Evolutionary conservation across 2,113 vertebrate genomes (phyloP).

Genomic region (Chloropsis cyanopogon): DNA sequence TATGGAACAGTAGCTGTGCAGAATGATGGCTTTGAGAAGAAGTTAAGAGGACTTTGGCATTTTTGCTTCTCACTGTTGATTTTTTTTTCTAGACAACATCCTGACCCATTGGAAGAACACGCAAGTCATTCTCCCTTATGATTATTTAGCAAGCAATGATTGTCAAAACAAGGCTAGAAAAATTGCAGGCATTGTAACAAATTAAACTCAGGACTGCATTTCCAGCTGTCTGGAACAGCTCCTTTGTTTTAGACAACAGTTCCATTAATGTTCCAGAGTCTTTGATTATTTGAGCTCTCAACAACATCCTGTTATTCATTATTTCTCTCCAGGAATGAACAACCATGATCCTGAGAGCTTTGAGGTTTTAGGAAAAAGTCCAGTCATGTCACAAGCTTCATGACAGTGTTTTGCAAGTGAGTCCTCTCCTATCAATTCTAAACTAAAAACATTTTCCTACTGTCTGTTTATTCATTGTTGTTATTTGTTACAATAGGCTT

Average conservation of each 20-base stretch:
- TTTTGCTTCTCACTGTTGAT: neutral
- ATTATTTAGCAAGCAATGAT: neutral
- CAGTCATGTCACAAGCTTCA: neutral
- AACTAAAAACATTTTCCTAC: neutral
- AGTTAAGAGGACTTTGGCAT: neutral
- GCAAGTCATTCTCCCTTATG: neutral
- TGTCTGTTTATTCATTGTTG: neutral
- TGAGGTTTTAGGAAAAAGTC: neutral
- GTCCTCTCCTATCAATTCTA: neutral
- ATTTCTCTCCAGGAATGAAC: constrained; percentile 6
- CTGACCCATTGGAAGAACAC: neutral
- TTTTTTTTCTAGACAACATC: neutral
- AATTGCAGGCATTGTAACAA: neutral
- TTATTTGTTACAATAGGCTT: neutral
- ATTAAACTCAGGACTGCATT: neutral
- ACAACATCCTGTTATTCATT: neutral
- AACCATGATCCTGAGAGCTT: neutral
- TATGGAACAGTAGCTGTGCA: neutral
- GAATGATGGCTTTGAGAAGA: neutral
- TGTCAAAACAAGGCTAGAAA: neutral
- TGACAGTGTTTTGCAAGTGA: neutral
- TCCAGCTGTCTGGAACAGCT: constrained; percentile 38
- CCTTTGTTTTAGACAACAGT: constrained; percentile 17
- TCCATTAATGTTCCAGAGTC: neutral
- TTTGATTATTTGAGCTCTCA: constrained; percentile 15